Percentiles rank a stretch among this genome's conserved stretches.
Evolutionary conservation across 1,140 invertebrate species (phyloP).

Genomic region (Triops cancriformis): DNA sequence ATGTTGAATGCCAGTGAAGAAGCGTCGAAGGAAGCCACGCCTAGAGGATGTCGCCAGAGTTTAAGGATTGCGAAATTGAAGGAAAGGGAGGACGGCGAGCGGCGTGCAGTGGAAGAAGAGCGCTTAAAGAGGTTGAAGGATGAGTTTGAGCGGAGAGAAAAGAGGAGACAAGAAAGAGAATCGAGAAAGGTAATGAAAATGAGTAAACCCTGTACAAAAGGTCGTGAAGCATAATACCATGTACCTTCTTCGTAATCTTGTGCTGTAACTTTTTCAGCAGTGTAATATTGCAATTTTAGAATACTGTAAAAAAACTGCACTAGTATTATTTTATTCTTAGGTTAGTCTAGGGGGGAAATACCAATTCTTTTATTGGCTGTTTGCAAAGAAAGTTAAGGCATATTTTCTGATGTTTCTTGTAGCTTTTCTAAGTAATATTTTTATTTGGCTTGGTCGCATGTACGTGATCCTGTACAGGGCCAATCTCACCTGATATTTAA

Average conservation of each 20-base stretch:
- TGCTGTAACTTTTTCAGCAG: too few species aligned
- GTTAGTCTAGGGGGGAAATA: too few species aligned
- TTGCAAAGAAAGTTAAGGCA: too few species aligned
- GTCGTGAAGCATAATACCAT: too few species aligned
- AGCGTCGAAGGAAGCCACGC: neutral
- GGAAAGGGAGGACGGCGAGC: conserved; percentile 62
- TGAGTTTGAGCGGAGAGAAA: conserved; percentile 52
- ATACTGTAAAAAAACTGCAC: too few species aligned
- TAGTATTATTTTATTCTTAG: too few species aligned
- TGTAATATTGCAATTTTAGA: too few species aligned
- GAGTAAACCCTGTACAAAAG: neutral
- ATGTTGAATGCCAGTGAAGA: neutral
- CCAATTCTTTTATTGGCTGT: too few species aligned
- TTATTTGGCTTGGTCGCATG: too few species aligned
- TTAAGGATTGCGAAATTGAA: conserved; percentile 73
- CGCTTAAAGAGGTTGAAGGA: conserved; percentile 35
- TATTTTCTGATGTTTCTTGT: neutral
- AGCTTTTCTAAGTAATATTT: neutral
- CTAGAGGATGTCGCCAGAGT: conserved; percentile 56
- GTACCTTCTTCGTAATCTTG: too few species aligned
- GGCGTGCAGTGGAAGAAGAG: conserved; percentile 52
- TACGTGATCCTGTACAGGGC: too few species aligned
- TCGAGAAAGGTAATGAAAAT: conserved; percentile 37
- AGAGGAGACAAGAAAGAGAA: conserved; percentile 51
- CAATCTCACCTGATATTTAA: too few species aligned